Evolutionary conservation across 2,797 vertebrate genomes (phyloP).

Genomic region (Cossypha heuglini): DNA sequence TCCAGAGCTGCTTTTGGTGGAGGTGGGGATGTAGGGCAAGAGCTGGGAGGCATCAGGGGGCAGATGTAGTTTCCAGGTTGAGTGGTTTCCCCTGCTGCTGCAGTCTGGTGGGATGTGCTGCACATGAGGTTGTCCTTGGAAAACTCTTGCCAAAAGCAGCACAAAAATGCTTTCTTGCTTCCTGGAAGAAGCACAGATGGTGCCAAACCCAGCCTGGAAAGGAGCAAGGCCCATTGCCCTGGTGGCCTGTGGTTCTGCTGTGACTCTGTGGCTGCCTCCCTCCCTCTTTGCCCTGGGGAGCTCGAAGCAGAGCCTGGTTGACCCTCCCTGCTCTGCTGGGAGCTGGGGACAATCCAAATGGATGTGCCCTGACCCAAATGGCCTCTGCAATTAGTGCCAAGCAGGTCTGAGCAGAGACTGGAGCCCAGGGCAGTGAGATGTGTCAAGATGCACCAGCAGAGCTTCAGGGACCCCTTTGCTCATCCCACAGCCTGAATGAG

Average conservation of each 20-base stretch:
- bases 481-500: neutral
- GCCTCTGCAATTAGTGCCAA: neutral
- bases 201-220: neutral
- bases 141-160: neutral
- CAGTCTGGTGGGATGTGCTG: neutral
- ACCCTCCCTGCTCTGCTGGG: neutral
- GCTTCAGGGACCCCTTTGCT: neutral
- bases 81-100: neutral
- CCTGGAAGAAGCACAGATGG: neutral
- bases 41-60: neutral
- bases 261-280: neutral
- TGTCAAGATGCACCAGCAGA: neutral
- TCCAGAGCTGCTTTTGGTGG: neutral
- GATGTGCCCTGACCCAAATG: no score
- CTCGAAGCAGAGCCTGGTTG: accelerated
- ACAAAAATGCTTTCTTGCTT: neutral
- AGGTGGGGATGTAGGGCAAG: neutral
- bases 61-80: neutral
- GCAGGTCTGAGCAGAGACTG: neutral
- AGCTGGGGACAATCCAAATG: neutral
- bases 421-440: neutral
- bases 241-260: neutral
- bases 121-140: neutral
- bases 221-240: neutral
- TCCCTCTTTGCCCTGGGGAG: neutral